Conservation (phyloP, 2,888 invertebrate species). For the Conchocele bisecta region DNA sequence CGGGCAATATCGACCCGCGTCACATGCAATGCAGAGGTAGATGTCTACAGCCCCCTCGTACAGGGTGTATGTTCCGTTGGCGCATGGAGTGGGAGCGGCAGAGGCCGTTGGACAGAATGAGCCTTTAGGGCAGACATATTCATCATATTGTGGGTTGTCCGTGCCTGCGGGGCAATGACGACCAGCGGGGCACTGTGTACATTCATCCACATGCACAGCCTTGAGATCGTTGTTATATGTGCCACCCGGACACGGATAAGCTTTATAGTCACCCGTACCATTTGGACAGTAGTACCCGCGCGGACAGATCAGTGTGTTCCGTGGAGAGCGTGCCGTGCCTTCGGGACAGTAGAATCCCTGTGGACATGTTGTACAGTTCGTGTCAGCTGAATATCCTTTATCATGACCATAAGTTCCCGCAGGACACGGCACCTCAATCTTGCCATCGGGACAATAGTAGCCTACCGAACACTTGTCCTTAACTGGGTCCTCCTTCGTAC, state of each 20-base stretch:
- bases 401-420: slow-evolving; percentile 76
- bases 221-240: slow-evolving; percentile 68
- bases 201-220: slow-evolving; percentile 65
- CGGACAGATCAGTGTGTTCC: slow-evolving; percentile 62
- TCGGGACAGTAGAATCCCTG: slow-evolving; percentile 79
- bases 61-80: slow-evolving; percentile 78
- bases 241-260: slow-evolving; percentile 73
- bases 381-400: slow-evolving; percentile 60
- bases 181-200: slow-evolving; percentile 76
- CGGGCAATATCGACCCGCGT: slow-evolving; percentile 69
- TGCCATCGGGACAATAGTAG: slow-evolving; percentile 77
- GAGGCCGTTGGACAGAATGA: slow-evolving; percentile 72
- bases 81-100: slow-evolving; percentile 69
- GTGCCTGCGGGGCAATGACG: slow-evolving; percentile 77
- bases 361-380: slow-evolving; percentile 75
- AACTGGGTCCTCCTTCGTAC: slow-evolving; percentile 67
- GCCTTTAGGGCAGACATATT: slow-evolving; percentile 77
- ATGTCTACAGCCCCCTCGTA: slow-evolving; percentile 71
- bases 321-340: slow-evolving; percentile 71
- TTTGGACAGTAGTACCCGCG: slow-evolving; percentile 76
- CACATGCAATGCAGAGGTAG: slow-evolving; percentile 70
- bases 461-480: slow-evolving; percentile 72
- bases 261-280: slow-evolving; percentile 72
- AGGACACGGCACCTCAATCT: slow-evolving; percentile 72
- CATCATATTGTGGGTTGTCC: slow-evolving; percentile 69